These are phyloP conservation scores for Gobionotothen gibberifrons DNA, from an alignment of 2,797 vertebrate genomes.

Conservation along the genomic window DNA sequence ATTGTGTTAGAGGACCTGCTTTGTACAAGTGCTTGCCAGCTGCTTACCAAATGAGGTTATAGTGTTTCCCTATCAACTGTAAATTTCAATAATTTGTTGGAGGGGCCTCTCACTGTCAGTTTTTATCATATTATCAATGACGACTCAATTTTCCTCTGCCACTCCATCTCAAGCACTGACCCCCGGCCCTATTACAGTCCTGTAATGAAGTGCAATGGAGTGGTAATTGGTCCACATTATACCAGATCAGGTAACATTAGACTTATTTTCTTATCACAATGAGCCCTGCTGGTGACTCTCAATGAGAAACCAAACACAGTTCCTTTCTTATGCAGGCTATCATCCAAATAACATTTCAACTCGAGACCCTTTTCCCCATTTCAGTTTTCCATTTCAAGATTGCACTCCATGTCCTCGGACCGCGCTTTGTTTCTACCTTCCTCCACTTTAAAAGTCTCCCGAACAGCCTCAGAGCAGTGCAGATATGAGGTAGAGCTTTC, in stretches of 20 bases:
- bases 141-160: constrained; percentile 85
- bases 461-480: constrained; percentile 64
- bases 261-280: constrained; percentile 90
- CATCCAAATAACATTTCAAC: constrained; percentile 89
- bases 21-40: constrained; percentile 80
- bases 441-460: constrained; percentile 70
- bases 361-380: constrained; percentile 77
- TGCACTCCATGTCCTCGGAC: constrained; percentile 72
- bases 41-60: constrained; percentile 87
- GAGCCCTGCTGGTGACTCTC: constrained; percentile 85
- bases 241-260: constrained; percentile 89
- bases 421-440: constrained; percentile 75
- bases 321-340: constrained; percentile 86
- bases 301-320: constrained; percentile 89
- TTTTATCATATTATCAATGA: constrained; percentile 91
- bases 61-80: constrained; percentile 88
- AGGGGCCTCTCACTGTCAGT: constrained; percentile 84
- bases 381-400: constrained; percentile 88
- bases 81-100: constrained; percentile 89
- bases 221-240: constrained; percentile 90
- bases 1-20: constrained; percentile 81
- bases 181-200: constrained; percentile 86
- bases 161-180: constrained; percentile 83
- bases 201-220: constrained; percentile 90
- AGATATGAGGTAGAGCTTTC: constrained; percentile 80